Evolutionary conservation across 2,113 vertebrate genomes (phyloP), one percentile per base, ranked within the genome.

Genomic region (Dendrocopos noguchii): DNA sequence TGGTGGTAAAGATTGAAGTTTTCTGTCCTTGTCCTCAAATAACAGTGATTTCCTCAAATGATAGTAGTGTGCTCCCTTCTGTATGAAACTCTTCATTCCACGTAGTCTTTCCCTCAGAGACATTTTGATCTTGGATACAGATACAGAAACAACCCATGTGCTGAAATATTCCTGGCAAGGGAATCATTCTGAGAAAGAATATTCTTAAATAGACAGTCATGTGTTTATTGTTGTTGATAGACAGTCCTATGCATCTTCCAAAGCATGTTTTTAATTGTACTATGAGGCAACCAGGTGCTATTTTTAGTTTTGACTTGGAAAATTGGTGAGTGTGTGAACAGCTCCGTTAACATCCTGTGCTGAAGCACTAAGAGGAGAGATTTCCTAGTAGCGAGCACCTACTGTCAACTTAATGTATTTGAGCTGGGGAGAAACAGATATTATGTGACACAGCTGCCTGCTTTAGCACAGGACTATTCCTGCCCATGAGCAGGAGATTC

Each of bases 251-350:
- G n/a, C n/a, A 27, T 67, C 84, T 85, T 93, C 71, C 60, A 70
- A 20, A 71, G 59, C 80, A 76, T 36, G 24, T 84, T 94, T 91
- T 84, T 50, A 79, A 57, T 80, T 76, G 66, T 34, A 39, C 63
- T 59, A 0, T 78, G 73, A 86, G 63, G n/a, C 63, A 87, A 15
- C 14, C 63, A 52, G 64, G 33, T 52, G 11, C 88, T 93, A 66
- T 91, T 94, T 88, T 93, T 90, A 91, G 66, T 79, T 90, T 57
- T 84, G 60, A 88, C 55, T 75, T 90, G 86, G 90, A 81, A 90
- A 81, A 79, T 65, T 0, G 5, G n/a, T 59, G 77, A 70, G 11
- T 33, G 21, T 84, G 22, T 44, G 39, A 42, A 68, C 70, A 83
- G 55, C 9, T 8, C 16, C 3, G 2, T 53, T 82, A 59, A 63